Evolutionary conservation across 2,888 invertebrate genomes (phyloP), one percentile per base, ranked within the genome.

Genomic region (Hartigia nigra): DNA sequence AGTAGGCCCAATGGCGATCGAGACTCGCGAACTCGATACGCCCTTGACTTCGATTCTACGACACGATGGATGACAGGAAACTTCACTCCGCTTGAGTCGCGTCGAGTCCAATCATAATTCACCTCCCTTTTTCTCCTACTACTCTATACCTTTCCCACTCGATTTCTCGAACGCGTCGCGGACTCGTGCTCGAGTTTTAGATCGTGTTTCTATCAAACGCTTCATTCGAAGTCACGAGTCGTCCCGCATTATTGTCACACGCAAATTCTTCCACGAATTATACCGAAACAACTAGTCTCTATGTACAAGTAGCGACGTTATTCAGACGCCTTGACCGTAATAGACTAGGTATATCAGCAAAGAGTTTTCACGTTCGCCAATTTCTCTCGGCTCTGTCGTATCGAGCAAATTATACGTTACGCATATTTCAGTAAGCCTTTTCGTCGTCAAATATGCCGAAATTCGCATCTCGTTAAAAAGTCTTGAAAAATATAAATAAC

Each of bases 311-410:
- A 12, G 72, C 31, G n/a, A 5, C 72, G 4, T 23, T 11, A 32
- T 72, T 76, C 69, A 39, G 70, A 70, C 78, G 76, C 76, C 76
- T 78, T 78, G 78, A 78, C 76, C 78, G 78, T 72, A 34, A 78
- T 78, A 23, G 34, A 14, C 31, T 69, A 37, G 37, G 3, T 37
- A 55, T 23, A 70, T 74, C n/a, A 39, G 39, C 72, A 72, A 69
- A 69, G 75, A 12, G 72, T 14, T 31, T 72, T 12, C 31, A 2
- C 0, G 72, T 9, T 14, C 12, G 72, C 12, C 1, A 31, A 23
- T 32, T 12, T 31, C 32, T 72, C 72, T 72, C 72, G 4, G 31
- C 12, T 14, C 72, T 32, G 4, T 34, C 0, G 32, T 2, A 72
- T 72, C 72, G 31, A 34, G 12, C 72, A 32, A 72, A 72, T 9